Evolutionary conservation across 2,797 vertebrate genomes (phyloP), one percentile per base, ranked within the genome.

Genomic region (Buceros bicornis): DNA sequence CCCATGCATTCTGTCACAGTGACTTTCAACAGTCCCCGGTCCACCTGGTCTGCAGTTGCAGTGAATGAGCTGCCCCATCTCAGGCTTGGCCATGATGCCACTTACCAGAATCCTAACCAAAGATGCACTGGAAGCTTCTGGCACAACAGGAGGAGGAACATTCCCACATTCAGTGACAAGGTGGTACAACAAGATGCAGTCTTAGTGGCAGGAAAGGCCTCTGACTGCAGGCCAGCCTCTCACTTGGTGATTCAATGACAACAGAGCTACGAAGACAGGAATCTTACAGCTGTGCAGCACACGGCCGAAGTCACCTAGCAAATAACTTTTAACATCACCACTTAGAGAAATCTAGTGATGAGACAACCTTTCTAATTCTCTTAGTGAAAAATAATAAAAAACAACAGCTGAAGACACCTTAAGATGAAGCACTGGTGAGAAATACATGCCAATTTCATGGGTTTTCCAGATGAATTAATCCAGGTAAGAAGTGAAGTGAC

Each of bases 61-160:
- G 20, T 3, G 22, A n/a, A 37, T 0, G 11, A 57, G 35, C 24
- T 45, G 42, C 1, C 0, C 31, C 1, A 0, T 26, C 33, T 15
- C 28, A 31, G 70, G 64, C 70, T 42, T 15, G 15, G 45, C 45
- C 57, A 17, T 0, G 5, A 13, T 4, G 7, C 8, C 51, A 58
- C 64, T 82, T 77, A 58, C 64, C 51, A 47, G 70, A 70, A 78
- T 50, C 19, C 43, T 48, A 37, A 37, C 47, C 6, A 20, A n/a
- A 60, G 65, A 29, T 0, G 6, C 22, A 18, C 40, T 29, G 42
- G 22, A 43, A 78, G 18, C 26, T 43, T 43, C 53, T 33, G 31
- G 31, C 60, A 37, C 22, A 50, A 31, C 0, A 0, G 22, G 18
- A n/a, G 10, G 33, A 60, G 14, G 47, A 22, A 56, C 47, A 33